phyloP scores from a whole-genome alignment of 2,797 vertebrate species.

The Otolemur crassicaudatus region DNA sequence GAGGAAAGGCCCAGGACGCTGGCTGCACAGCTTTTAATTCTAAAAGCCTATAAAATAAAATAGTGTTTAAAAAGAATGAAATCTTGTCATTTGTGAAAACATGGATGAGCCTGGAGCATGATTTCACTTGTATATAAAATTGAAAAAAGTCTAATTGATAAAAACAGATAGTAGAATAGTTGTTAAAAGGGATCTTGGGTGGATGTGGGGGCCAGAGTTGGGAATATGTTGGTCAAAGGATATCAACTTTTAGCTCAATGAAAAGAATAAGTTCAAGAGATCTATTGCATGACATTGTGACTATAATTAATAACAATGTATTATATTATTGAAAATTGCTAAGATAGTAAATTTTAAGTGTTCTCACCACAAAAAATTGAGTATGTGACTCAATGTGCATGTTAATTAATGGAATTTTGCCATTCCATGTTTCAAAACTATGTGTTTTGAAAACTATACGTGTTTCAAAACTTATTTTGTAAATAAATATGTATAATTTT shows the following conservation, averaged over 20 bases:
- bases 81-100: too few species aligned
- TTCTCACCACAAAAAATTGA: neutral
- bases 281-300: neutral
- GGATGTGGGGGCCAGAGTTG: too few species aligned
- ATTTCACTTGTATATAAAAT: too few species aligned
- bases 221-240: too few species aligned
- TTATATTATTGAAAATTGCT: neutral
- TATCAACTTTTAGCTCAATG: neutral
- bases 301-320: neutral
- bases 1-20: neutral
- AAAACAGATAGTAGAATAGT: too few species aligned
- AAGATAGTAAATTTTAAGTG: neutral
- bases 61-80: too few species aligned
- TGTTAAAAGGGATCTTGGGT: too few species aligned
- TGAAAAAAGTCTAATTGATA: too few species aligned
- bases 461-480: neutral
- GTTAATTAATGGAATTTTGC: neutral
- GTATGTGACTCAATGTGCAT: neutral
- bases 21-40: neutral
- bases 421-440: neutral
- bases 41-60: conserved; percentile 3
- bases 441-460: neutral
- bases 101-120: too few species aligned
- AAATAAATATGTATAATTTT: neutral
- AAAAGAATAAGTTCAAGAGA: neutral